Evolutionary conservation across 1,140 invertebrate species (phyloP).

Genomic region (Spodoptera frugiperda): DNA sequence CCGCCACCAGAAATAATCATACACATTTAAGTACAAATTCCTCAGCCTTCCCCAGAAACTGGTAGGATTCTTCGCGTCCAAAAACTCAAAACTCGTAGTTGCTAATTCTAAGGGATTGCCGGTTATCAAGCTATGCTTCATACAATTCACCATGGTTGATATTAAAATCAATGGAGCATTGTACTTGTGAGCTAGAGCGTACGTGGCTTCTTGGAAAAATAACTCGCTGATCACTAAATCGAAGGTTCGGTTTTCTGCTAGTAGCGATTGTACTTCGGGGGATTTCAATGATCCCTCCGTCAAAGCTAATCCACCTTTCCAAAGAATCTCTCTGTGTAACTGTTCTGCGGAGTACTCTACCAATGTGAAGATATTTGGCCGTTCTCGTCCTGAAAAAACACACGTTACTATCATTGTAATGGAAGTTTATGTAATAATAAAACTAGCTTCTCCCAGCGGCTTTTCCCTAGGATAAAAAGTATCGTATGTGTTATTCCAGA

Average conservation of each 20-base stretch:
- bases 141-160: too few species aligned
- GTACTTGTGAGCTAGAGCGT: background rate
- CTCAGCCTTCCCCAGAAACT: too few species aligned
- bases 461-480: too few species aligned
- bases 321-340: background rate
- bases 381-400: background rate
- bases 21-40: too few species aligned
- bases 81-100: too few species aligned
- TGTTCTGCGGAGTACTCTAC: background rate
- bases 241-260: conserved; percentile 5
- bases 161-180: background rate
- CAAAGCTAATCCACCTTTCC: background rate
- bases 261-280: background rate
- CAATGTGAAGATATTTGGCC: background rate
- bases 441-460: too few species aligned
- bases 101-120: too few species aligned
- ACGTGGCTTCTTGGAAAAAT: conserved; percentile 4
- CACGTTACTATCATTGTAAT: too few species aligned
- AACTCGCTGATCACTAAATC: background rate
- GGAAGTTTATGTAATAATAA: too few species aligned
- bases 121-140: too few species aligned
- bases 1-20: conserved; percentile 9
- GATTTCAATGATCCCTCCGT: background rate
- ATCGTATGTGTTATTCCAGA: too few species aligned
- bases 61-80: too few species aligned